Percentiles rank a stretch among this genome's conserved stretches.
Evolutionary conservation across 2,113 vertebrate species (phyloP).

Genomic region (Myrmecobius fasciatus): DNA sequence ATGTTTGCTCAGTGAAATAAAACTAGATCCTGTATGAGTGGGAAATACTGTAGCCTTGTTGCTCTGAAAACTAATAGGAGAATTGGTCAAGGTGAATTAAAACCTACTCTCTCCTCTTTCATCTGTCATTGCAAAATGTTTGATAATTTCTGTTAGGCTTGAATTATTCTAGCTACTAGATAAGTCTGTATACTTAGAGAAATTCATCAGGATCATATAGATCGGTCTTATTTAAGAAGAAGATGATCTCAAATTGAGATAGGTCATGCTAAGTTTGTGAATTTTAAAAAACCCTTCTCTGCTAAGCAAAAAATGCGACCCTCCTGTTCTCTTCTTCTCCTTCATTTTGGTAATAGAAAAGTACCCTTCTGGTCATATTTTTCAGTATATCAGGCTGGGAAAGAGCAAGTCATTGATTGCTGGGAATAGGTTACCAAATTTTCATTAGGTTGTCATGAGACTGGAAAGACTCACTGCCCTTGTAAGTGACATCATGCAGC

Average conservation of each 20-base stretch:
- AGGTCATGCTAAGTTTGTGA: constrained; percentile 33
- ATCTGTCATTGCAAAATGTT: neutral
- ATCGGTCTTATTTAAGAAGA: neutral
- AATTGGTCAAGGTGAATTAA: neutral
- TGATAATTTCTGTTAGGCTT: neutral
- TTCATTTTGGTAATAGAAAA: constrained; percentile 32
- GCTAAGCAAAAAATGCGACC: constrained; percentile 2
- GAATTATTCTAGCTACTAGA: neutral
- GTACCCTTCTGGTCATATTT: neutral
- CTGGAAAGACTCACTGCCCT: constrained; percentile 69
- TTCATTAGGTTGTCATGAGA: constrained; percentile 61
- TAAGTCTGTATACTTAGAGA: neutral
- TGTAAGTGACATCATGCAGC: constrained; percentile 66
- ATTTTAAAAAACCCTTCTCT: neutral
- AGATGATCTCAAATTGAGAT: constrained; percentile 15
- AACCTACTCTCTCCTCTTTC: neutral
- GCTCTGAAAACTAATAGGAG: no score
- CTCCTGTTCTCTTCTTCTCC: constrained; percentile 19
- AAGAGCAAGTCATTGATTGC: constrained; percentile 52
- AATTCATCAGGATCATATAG: constrained; percentile 19
- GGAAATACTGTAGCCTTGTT: neutral
- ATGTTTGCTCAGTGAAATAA: neutral
- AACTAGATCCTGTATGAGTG: neutral
- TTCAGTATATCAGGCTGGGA: constrained; percentile 52
- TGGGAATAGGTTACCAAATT: constrained; percentile 48